These are phyloP conservation scores for Spilarctia lutea DNA, from an alignment of 2,888 invertebrate genomes.

Conservation along the genomic window DNA sequence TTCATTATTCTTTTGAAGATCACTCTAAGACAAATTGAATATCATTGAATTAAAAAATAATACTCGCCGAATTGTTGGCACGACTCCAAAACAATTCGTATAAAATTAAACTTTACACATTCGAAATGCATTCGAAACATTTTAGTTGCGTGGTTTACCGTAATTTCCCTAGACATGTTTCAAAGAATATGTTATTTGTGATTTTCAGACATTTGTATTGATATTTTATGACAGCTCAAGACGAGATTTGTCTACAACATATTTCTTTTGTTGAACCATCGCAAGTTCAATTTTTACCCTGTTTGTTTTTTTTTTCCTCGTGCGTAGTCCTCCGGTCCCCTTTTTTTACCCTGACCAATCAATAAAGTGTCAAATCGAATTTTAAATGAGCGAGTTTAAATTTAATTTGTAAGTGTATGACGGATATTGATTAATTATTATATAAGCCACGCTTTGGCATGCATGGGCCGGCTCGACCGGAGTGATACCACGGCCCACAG, in stretches of 20 bases:
- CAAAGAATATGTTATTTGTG: slow-evolving; percentile 5
- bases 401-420: background rate
- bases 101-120: slow-evolving; percentile 18
- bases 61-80: slow-evolving; percentile 19
- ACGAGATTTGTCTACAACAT: background rate
- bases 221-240: background rate
- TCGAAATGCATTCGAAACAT: slow-evolving; percentile 24
- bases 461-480: too few relatives aligned
- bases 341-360: too few relatives aligned
- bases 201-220: background rate
- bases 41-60: slow-evolving; percentile 15
- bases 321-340: too few relatives aligned
- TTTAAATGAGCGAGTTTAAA: background rate
- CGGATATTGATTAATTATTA: too few relatives aligned
- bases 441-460: too few relatives aligned
- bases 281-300: background rate
- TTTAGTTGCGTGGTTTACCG: slow-evolving; percentile 11
- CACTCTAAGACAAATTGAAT: slow-evolving; percentile 5
- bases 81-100: slow-evolving; percentile 15
- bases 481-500: too few relatives aligned
- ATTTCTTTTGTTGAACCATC: background rate
- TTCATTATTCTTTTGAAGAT: background rate
- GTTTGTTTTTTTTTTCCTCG: too few relatives aligned
- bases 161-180: slow-evolving; percentile 11
- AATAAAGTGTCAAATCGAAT: too few relatives aligned